Evolutionary conservation across 2,888 invertebrate species (phyloP), one percentile per base, ranked within the genome.

Genomic region (Stomorhina lunata): DNA sequence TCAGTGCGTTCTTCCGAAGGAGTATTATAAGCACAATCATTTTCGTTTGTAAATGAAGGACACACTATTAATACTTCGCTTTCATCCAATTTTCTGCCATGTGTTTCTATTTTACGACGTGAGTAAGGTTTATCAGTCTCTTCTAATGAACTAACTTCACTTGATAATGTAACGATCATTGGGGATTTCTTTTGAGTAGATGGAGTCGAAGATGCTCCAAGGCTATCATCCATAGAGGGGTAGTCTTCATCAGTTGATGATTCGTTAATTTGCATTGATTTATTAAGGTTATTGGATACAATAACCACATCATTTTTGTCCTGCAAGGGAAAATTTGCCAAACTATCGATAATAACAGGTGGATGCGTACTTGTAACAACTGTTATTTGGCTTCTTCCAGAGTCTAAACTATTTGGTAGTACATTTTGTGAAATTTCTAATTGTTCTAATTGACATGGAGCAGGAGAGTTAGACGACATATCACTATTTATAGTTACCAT

Each of bases 21-120:
- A 2, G 90, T 90, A 72, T 90, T 88, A 15, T 94, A 93, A 0
- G 94, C 94, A 0, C 94, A 94, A 88, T 95, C 94, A 53, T 93
- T 93, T 57, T 94, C 93, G 55, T 93, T 93, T 61, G 93, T 93
- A 80, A 92, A 92, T 66, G 94, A 94, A 9, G 96, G 95, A 85
- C 95, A 95, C 40, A 96, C 94, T 77, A 97, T 96, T 61, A 96
- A 90, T 5, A 97, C 97, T 89, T 97, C 97, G 87, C 96, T 96
- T 89, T 96, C 96, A 89, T 97, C 97, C 81, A 97, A 90, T 76
- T 96, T 95, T 68, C 95, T 94, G 4, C 93, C 93, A 78, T 79
- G 79, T 12, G 84, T 71, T 32, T 81, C 63, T 22, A 80, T 68
- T 20, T 63, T 78, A 40, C 45, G 63, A 12, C 69, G 10, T 65